A percentile compares a stretch with the other conserved stretches of the same genome.
Evolutionary conservation across 2,888 invertebrate species (phyloP).

Genomic region (Chironomus tentans): DNA sequence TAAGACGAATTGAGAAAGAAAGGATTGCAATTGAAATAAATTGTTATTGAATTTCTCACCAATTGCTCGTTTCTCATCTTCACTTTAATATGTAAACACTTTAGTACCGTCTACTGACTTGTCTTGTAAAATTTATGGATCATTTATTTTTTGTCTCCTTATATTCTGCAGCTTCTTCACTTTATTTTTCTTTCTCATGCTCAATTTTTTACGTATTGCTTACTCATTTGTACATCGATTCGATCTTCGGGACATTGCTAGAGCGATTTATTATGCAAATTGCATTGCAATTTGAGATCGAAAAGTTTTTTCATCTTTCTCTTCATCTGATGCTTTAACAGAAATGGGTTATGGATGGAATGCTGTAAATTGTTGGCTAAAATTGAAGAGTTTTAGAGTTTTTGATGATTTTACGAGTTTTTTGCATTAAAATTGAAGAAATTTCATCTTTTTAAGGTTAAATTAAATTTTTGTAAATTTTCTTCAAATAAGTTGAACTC

Average conservation of each 20-base stretch:
- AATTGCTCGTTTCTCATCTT: neutral
- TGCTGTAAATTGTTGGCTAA: too few relatives aligned
- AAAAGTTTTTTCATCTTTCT: too few relatives aligned
- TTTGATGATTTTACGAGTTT: too few relatives aligned
- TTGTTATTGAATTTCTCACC: neutral
- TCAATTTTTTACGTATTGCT: neutral
- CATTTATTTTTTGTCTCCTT: neutral
- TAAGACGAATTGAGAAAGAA: neutral
- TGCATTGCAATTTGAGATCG: neutral
- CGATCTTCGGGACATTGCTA: neutral
- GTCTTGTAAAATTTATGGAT: neutral
- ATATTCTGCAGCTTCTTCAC: neutral
- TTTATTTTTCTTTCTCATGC: too few relatives aligned
- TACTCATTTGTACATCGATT: neutral
- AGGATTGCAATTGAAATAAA: conserved; percentile 10
- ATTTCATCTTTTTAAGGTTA: too few relatives aligned
- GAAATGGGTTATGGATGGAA: too few relatives aligned
- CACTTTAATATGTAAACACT: neutral
- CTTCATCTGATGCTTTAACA: too few relatives aligned
- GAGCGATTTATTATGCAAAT: conserved; percentile 22
- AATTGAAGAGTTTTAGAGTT: too few relatives aligned
- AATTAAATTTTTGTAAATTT: too few relatives aligned
- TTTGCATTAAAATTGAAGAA: too few relatives aligned
- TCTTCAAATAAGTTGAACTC: too few relatives aligned
- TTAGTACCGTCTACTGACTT: neutral